phyloP scores from a whole-genome alignment of 2,797 vertebrate genomes.

The Micromesistius poutassou region DNA sequence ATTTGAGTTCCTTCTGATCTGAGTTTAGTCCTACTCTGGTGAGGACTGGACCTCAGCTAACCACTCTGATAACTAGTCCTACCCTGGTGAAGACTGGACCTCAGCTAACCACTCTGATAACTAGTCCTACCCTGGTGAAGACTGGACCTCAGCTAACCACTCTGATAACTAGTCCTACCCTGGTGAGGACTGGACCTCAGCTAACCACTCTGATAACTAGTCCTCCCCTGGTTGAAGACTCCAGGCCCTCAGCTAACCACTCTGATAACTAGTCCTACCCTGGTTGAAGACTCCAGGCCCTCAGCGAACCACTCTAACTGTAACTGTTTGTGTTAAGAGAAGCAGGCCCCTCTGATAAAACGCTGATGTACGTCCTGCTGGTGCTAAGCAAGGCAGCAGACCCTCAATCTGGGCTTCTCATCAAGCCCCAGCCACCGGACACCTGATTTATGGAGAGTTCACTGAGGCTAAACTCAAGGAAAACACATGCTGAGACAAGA shows the following conservation, averaged over 20 bases:
- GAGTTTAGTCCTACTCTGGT: too few species aligned
- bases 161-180: too few species aligned
- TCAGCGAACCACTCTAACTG: not conserved
- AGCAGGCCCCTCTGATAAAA: not conserved
- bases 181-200: too few species aligned
- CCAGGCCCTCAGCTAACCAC: not conserved
- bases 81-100: too few species aligned
- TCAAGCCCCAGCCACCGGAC: not conserved
- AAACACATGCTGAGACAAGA: conserved; percentile 6
- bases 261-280: not conserved
- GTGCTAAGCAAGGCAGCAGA: not conserved
- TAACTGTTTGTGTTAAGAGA: not conserved
- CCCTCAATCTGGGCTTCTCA: not conserved
- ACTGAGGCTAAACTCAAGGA: not conserved
- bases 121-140: too few species aligned
- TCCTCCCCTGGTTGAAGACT: too few species aligned
- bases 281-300: not conserved
- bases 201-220: too few species aligned
- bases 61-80: too few species aligned
- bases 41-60: too few species aligned
- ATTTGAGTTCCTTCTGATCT: not conserved
- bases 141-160: too few species aligned
- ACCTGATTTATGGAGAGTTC: not conserved
- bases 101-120: too few species aligned
- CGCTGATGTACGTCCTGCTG: not conserved